phyloP scores from a whole-genome alignment of 2,888 invertebrate species.

The Pteria penguin region DNA sequence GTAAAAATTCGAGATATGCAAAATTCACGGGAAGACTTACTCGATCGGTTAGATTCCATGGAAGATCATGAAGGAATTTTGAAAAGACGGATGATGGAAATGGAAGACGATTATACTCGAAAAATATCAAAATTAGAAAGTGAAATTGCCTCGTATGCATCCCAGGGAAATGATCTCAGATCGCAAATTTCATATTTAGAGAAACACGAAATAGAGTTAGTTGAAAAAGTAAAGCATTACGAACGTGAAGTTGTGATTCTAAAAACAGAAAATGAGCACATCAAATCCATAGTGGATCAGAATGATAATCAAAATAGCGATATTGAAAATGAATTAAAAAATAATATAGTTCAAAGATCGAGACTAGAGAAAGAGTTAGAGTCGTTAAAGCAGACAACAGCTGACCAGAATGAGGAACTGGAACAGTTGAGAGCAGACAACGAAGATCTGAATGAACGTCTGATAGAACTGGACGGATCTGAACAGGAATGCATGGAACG shows the following conservation, averaged over 20 bases:
- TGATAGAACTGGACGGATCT: slow-evolving; percentile 60
- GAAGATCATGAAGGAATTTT: slow-evolving; percentile 62
- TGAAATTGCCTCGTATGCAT: slow-evolving; percentile 57
- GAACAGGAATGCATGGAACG: slow-evolving; percentile 51
- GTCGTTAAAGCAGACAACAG: slow-evolving; percentile 25
- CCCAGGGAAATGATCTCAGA: slow-evolving; percentile 54
- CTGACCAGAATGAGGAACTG: slow-evolving; percentile 47
- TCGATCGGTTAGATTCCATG: slow-evolving; percentile 67
- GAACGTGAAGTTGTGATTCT: slow-evolving; percentile 40
- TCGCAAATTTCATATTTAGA: slow-evolving; percentile 52
- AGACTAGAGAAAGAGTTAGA: slow-evolving; percentile 30
- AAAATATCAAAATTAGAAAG: slow-evolving; percentile 43
- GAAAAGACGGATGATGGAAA: slow-evolving; percentile 56
- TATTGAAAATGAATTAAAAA: neutral
- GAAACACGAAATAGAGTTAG: slow-evolving; percentile 52
- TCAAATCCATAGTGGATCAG: slow-evolving; percentile 37
- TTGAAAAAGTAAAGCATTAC: slow-evolving; percentile 49
- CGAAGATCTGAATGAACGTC: slow-evolving; percentile 61
- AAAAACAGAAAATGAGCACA: slow-evolving; percentile 46
- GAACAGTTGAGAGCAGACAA: slow-evolving; percentile 59
- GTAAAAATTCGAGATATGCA: slow-evolving; percentile 64
- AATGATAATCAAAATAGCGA: neutral
- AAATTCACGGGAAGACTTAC: slow-evolving; percentile 65
- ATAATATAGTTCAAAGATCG: neutral
- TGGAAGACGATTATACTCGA: slow-evolving; percentile 55